phyloP scores from a whole-genome alignment of 2,888 invertebrate genomes.

The Chrysolina oricalcia region DNA sequence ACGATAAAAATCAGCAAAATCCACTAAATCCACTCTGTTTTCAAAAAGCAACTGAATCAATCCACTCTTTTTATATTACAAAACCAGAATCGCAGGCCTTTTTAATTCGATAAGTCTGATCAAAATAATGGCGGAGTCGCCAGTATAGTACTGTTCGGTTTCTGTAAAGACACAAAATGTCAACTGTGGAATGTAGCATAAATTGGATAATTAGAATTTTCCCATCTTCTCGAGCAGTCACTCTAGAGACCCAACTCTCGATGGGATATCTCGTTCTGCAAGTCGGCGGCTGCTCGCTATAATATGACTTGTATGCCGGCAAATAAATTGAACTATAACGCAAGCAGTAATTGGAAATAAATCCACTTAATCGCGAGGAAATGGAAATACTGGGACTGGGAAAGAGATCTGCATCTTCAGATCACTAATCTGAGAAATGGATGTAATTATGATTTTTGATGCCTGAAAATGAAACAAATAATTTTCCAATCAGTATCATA shows the following conservation, averaged over 20 bases:
- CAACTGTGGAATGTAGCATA: not conserved
- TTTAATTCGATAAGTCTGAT: no score
- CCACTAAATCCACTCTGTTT: no score
- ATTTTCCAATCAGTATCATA: no score
- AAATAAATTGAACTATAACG: slow-evolving; percentile 10
- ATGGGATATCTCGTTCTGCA: not conserved
- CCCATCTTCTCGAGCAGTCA: not conserved
- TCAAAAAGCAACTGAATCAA: no score
- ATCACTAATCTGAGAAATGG: not conserved
- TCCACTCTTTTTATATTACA: no score
- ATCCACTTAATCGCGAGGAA: slow-evolving; percentile 5
- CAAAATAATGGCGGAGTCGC: no score
- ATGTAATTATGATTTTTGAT: no score
- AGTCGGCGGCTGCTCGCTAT: not conserved
- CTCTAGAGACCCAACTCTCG: not conserved
- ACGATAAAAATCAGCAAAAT: no score
- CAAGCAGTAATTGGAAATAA: slow-evolving; percentile 15
- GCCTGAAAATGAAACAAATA: no score
- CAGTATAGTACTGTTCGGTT: no score
- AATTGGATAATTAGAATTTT: not conserved
- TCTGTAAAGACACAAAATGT: not conserved
- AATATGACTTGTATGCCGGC: not conserved
- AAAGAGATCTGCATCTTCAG: not conserved
- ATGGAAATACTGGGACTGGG: not conserved
- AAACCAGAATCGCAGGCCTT: no score